Evolutionary conservation across 2,797 vertebrate genomes (phyloP), one percentile per base, ranked within the genome.

Genomic region (Eulemur coronatus): DNA sequence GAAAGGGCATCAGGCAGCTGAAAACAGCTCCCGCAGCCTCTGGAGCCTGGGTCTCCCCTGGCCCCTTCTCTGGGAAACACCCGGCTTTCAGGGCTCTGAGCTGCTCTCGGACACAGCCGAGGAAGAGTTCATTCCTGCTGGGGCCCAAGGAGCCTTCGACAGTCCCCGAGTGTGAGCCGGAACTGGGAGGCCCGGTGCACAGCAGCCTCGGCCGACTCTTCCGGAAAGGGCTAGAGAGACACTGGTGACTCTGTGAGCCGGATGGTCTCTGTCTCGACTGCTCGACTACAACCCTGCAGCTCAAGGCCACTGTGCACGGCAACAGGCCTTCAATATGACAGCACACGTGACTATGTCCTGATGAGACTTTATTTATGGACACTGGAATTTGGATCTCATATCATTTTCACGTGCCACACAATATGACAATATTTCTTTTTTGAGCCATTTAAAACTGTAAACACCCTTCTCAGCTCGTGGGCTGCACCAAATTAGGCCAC

Each of bases 341-440:
- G 3, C n/a, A 46, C 13, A 7, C 0, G 0, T 2, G 5, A 10
- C 3, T 30, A 0, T 20, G 48, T 59, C 59, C 26, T 22, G 1
- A 18, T 22, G 26, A 24, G 15, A 13, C 65, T 43, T 50, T 11
- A 2, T 35, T 61, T n/a, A 1, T 4, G 35, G 85, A 61, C 12
- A 6, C 33, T 15, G 50, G 52, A 28, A 4, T 30, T 15, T n/a
- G 35, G 20, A 43, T 48, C 35, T 55, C 55, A 2, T 35, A 4
- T 30, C 10, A 7, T 24, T 30, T 55, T n/a, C 67, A 61, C 33
- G 1, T 88, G 69, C 55, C 43, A 20, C 22, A 22, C 3, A n/a
- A 17, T 41, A 4, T 5, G 43, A 38, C 5, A 12, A 6, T 2
- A 22, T 2, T 81, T 72, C 73, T 43, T 48, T 59, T n/a, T 30